A percentile compares a stretch with the other conserved stretches of the same genome.
These are phyloP conservation scores for Orchestia grillus DNA, from an alignment of 1,140 invertebrate genomes.

Conservation along the genomic window DNA sequence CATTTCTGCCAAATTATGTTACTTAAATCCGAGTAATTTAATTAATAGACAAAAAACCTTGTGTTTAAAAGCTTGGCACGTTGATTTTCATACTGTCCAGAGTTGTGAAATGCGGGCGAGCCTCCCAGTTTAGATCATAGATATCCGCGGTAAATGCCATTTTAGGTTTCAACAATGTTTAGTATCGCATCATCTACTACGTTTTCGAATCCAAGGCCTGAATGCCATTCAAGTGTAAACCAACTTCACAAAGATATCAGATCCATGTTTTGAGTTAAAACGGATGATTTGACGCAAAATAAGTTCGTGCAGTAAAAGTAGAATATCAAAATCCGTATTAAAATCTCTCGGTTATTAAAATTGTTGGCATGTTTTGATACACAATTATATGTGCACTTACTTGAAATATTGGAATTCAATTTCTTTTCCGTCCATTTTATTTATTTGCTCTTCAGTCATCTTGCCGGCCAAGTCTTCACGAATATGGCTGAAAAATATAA, in stretches of 20 bases:
- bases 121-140: no score
- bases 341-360: not conserved
- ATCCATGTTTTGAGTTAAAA: not conserved
- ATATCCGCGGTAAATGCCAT: no score
- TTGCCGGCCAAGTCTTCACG: constrained; percentile 80
- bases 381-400: constrained; percentile 69
- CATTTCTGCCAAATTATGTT: no score
- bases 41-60: no score
- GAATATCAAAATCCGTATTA: not conserved
- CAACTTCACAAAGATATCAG: not conserved
- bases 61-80: no score
- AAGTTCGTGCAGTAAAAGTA: not conserved
- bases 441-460: constrained; percentile 74
- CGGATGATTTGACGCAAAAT: not conserved
- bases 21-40: no score
- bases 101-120: no score
- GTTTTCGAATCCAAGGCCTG: not conserved
- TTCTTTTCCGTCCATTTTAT: constrained; percentile 81
- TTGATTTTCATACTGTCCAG: no score
- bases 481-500: constrained; percentile 76
- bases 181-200: not conserved
- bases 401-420: constrained; percentile 80
- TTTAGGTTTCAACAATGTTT: no score
- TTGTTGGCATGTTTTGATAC: not conserved
- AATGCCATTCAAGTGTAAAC: not conserved